Conservation (phyloP, 2,113 vertebrate genomes). For the Ifrita kowaldi region DNA sequence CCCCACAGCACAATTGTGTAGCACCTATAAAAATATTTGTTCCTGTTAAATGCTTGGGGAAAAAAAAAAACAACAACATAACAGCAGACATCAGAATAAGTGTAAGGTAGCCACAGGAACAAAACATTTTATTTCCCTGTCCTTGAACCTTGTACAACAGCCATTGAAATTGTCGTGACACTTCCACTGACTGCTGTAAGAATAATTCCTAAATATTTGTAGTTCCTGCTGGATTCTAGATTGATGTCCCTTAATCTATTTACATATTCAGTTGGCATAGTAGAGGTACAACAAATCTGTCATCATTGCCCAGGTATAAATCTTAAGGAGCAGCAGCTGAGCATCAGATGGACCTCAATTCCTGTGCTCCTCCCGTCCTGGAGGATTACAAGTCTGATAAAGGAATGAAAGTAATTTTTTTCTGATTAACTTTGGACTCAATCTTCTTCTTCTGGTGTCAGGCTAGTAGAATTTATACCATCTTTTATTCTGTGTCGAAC, state of each 20-base stretch:
- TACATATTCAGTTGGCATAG: neutral
- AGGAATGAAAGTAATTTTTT: neutral
- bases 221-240: neutral
- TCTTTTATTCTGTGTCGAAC: neutral
- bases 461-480: neutral
- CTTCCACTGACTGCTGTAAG: neutral
- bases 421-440: neutral
- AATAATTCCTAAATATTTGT: neutral
- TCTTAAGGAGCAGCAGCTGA: neutral
- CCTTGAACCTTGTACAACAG: neutral
- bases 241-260: neutral
- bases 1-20: constrained; percentile 49
- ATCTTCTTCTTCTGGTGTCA: neutral
- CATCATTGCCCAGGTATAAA: neutral
- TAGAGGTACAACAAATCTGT: neutral
- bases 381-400: neutral
- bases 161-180: neutral
- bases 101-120: neutral
- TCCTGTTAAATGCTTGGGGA: constrained; percentile 26
- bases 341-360: neutral
- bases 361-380: neutral
- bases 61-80: neutral
- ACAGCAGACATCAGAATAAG: neutral
- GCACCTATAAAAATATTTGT: constrained; percentile 72
- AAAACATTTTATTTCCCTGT: neutral